Conservation (phyloP, 1,140 invertebrate genomes). For the Sitophilus oryzae region DNA sequence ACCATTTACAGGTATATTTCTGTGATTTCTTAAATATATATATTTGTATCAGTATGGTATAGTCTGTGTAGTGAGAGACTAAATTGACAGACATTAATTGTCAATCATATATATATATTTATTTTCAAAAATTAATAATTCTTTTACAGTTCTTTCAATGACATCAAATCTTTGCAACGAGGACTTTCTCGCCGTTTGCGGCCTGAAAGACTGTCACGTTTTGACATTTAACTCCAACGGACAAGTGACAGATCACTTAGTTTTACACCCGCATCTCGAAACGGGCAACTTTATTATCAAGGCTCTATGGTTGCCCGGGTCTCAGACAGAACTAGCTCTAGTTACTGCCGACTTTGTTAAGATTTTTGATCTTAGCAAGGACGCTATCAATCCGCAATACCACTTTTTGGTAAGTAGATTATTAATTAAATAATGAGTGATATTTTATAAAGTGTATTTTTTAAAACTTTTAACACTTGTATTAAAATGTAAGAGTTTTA, state of each 20-base stretch:
- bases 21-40: too few relatives aligned
- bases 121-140: slow-evolving; percentile 1
- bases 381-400: slow-evolving; percentile 86
- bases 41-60: too few relatives aligned
- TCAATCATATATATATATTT: too few relatives aligned
- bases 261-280: slow-evolving; percentile 85
- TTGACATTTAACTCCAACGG: slow-evolving; percentile 79
- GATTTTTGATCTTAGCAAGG: slow-evolving; percentile 87
- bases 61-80: too few relatives aligned
- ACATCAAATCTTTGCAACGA: slow-evolving; percentile 91
- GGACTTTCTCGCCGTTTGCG: slow-evolving; percentile 91
- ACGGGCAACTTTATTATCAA: slow-evolving; percentile 95
- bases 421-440: neutral
- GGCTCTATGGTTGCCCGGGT: slow-evolving; percentile 91
- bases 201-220: slow-evolving; percentile 92
- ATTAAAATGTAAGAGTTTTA: too few relatives aligned
- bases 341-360: slow-evolving; percentile 96
- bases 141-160: slow-evolving; percentile 67
- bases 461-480: too few relatives aligned
- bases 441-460: neutral
- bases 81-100: too few relatives aligned
- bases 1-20: slow-evolving; percentile 66
- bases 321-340: slow-evolving; percentile 86
- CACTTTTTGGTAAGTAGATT: slow-evolving; percentile 65
- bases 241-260: slow-evolving; percentile 82